Evolutionary conservation across 2,888 invertebrate species (phyloP).

Genomic region (Leucophora obtusa): DNA sequence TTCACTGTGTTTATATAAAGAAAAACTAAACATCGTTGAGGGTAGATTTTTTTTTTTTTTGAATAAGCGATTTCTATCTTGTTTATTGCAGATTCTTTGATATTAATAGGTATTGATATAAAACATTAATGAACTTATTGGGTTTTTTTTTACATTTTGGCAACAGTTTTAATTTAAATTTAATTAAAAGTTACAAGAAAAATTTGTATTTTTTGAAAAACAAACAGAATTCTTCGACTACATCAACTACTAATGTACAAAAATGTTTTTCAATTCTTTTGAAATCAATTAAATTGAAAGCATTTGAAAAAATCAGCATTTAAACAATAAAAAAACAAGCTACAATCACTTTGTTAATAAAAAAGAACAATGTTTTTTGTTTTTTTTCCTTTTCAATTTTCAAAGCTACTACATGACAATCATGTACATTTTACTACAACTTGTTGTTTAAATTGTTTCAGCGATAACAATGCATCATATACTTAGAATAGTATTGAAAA

Average conservation of each 20-base stretch:
- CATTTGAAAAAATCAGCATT: neutral
- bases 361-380: neutral
- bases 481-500: neutral
- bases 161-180: slow-evolving; percentile 46
- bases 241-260: neutral
- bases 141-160: slow-evolving; percentile 22
- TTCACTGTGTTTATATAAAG: no score
- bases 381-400: neutral
- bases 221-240: slow-evolving; percentile 18
- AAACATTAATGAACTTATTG: neutral
- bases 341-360: neutral
- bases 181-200: slow-evolving; percentile 48
- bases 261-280: slow-evolving; percentile 20
- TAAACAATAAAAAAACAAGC: neutral
- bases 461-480: slow-evolving; percentile 47
- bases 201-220: slow-evolving; percentile 38
- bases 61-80: no score
- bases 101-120: neutral
- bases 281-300: neutral
- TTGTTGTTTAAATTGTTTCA: slow-evolving; percentile 42
- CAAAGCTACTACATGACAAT: slow-evolving; percentile 55
- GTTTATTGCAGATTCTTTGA: no score
- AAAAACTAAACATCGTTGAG: no score
- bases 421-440: slow-evolving; percentile 45
- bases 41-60: no score